Percentiles rank a stretch among this genome's conserved stretches.
phyloP scores from a whole-genome alignment of 2,113 vertebrate species.

The Spea bombifrons region DNA sequence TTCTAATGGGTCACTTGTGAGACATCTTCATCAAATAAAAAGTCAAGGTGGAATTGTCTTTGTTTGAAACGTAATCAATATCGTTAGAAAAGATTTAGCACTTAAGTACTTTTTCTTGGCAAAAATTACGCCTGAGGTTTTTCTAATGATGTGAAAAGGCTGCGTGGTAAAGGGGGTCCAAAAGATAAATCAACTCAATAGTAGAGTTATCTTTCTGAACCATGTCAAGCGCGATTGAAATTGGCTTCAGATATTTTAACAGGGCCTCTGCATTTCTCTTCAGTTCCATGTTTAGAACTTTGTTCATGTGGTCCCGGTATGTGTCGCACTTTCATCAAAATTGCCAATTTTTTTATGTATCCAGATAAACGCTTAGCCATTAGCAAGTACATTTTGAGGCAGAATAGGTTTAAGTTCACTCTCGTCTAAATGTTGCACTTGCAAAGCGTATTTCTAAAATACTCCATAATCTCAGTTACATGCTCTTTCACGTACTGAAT shows the following conservation, averaged over 20 bases:
- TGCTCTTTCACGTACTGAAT: too few relatives aligned
- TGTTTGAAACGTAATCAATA: neutral
- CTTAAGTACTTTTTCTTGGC: neutral
- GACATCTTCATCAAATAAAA: too few relatives aligned
- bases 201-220: neutral
- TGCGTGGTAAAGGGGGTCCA: neutral
- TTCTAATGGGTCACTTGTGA: too few relatives aligned
- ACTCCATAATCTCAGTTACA: too few relatives aligned
- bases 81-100: neutral
- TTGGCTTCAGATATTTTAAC: neutral
- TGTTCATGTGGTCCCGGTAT: neutral
- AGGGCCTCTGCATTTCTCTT: neutral
- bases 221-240: neutral
- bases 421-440: too few relatives aligned
- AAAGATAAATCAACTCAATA: neutral
- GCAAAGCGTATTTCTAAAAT: too few relatives aligned
- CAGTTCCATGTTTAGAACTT: neutral
- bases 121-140: neutral
- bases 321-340: too few relatives aligned
- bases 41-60: neutral
- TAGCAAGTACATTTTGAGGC: too few relatives aligned
- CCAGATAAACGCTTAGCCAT: too few relatives aligned
- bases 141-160: neutral
- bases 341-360: too few relatives aligned
- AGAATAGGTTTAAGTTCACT: too few relatives aligned